phyloP scores from a whole-genome alignment of 2,113 vertebrate species.

The Cynocephalus volans region DNA sequence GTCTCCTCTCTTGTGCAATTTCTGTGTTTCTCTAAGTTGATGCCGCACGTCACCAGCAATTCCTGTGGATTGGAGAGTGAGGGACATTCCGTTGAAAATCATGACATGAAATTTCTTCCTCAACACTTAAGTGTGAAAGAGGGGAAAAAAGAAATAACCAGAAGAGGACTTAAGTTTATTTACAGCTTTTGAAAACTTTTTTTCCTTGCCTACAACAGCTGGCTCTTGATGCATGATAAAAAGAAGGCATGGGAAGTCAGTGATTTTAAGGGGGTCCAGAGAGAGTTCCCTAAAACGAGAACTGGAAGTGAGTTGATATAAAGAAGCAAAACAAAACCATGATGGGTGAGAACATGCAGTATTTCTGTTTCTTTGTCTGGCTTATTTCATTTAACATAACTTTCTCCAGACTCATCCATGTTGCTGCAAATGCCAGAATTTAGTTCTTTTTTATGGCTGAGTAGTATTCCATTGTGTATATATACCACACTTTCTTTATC shows the following conservation, averaged over 20 bases:
- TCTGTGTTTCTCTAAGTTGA: not conserved
- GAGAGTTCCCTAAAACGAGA: not conserved
- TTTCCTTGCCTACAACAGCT: not conserved
- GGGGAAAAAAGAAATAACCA: not conserved
- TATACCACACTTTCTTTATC: too few species aligned
- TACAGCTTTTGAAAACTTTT: not conserved
- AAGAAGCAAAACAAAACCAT: fast-evolving
- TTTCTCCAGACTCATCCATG: too few species aligned
- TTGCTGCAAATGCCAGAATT: too few species aligned
- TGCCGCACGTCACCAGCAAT: not conserved
- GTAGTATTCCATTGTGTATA: too few species aligned
- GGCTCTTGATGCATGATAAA: not conserved
- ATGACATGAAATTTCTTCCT: not conserved
- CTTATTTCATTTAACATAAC: too few species aligned
- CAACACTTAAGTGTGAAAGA: not conserved
- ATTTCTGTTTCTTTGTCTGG: too few species aligned
- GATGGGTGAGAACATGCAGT: too few species aligned
- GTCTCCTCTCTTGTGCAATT: not conserved
- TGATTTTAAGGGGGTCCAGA: not conserved
- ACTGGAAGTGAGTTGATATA: not conserved
- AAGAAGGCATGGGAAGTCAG: not conserved
- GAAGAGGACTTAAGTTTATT: not conserved
- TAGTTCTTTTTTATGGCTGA: too few species aligned
- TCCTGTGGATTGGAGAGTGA: not conserved
- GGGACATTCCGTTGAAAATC: not conserved